phyloP scores from a whole-genome alignment of 2,888 invertebrate genomes.

The Cabera pusaria region DNA sequence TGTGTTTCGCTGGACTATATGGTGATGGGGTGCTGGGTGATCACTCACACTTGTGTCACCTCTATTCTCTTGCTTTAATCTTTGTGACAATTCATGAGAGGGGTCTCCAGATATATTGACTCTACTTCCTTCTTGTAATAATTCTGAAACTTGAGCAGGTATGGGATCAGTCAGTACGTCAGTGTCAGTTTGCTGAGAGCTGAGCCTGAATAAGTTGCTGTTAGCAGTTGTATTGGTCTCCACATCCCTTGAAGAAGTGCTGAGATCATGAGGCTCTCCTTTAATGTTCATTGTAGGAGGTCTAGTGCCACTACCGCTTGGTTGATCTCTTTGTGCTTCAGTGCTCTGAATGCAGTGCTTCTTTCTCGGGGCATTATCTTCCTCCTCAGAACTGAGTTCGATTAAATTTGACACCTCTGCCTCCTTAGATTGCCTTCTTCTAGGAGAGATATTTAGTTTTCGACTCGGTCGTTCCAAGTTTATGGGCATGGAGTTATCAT shows the following conservation, averaged over 20 bases:
- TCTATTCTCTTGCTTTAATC: constrained; percentile 37
- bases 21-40: constrained; percentile 20
- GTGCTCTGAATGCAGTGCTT: constrained; percentile 45
- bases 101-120: neutral
- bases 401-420: constrained; percentile 63
- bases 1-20: constrained; percentile 32
- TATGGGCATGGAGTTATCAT: constrained; percentile 13
- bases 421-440: constrained; percentile 68
- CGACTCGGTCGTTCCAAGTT: constrained; percentile 70
- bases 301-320: constrained; percentile 27
- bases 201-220: constrained; percentile 13
- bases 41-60: too few species aligned
- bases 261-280: constrained; percentile 52
- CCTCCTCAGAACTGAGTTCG: constrained; percentile 79
- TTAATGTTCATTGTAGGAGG: constrained; percentile 50
- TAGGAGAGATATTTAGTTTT: constrained; percentile 70
- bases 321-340: constrained; percentile 17
- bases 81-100: neutral
- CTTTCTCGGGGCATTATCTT: constrained; percentile 66
- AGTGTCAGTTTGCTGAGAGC: too few species aligned
- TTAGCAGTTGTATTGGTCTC: constrained; percentile 29
- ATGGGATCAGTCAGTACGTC: too few species aligned
- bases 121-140: neutral
- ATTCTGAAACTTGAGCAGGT: neutral
- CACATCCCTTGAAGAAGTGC: constrained; percentile 34